phyloP scores from a whole-genome alignment of 2,113 vertebrate genomes.

The Corvus hawaiiensis region DNA sequence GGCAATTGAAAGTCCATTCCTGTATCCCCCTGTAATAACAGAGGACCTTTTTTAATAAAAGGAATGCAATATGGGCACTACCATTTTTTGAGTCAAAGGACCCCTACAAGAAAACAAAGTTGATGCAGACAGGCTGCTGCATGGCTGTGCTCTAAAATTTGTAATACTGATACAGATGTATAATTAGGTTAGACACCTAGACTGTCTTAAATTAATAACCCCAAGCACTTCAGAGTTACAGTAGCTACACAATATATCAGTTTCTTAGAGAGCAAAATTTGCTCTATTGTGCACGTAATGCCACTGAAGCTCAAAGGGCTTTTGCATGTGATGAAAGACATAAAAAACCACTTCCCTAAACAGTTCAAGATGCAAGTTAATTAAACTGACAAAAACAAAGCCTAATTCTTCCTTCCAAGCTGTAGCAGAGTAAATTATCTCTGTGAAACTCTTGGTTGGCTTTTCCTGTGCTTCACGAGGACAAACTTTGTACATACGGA shows the following conservation, averaged over 20 bases:
- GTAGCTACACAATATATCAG: neutral
- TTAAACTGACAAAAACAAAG: neutral
- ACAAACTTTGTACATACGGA: neutral
- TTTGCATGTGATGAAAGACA: neutral
- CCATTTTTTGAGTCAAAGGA: neutral
- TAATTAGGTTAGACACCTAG: neutral
- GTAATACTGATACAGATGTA: neutral
- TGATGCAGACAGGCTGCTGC: neutral
- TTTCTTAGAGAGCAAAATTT: slow-evolving; percentile 10
- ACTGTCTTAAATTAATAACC: neutral
- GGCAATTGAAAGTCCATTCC: neutral
- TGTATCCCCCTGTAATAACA: neutral
- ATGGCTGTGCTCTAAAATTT: neutral
- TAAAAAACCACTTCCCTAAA: neutral
- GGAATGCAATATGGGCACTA: neutral
- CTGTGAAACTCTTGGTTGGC: neutral
- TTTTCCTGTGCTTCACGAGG: neutral
- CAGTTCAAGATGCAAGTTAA: neutral
- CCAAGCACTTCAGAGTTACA: neutral
- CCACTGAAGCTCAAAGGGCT: neutral
- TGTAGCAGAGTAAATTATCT: neutral
- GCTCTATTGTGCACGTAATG: neutral
- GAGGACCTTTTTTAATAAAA: neutral
- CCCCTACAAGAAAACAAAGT: neutral
- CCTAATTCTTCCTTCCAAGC: neutral